These are phyloP conservation scores for Ooceraea biroi DNA, from an alignment of 1,140 invertebrate species.

Conservation along the genomic window DNA sequence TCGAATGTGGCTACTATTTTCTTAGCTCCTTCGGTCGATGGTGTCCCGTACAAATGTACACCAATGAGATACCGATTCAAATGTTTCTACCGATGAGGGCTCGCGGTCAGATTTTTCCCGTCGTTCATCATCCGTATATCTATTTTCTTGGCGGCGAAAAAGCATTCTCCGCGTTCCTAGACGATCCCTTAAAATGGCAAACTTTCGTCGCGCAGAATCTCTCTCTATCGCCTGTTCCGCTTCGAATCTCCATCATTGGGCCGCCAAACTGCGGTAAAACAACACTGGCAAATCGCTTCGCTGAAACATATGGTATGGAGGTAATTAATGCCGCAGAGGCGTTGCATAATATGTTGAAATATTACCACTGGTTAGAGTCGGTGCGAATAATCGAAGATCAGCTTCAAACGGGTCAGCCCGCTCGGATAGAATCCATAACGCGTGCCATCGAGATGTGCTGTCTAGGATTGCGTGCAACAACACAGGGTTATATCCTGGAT, in stretches of 20 bases:
- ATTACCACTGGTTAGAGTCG: constrained; percentile 85
- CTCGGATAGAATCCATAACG: constrained; percentile 79
- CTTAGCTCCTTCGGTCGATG: constrained; percentile 87
- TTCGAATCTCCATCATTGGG: constrained; percentile 92
- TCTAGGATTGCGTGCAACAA: constrained; percentile 82
- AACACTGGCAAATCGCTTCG: constrained; percentile 87
- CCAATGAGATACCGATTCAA: constrained; percentile 84
- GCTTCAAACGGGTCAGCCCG: constrained; percentile 81
- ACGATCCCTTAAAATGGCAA: constrained; percentile 86
- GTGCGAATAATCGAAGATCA: constrained; percentile 79
- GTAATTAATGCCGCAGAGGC: constrained; percentile 86
- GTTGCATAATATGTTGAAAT: constrained; percentile 84
- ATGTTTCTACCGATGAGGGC: constrained; percentile 84
- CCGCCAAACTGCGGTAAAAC: constrained; percentile 95
- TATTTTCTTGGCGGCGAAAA: constrained; percentile 87
- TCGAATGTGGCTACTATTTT: constrained; percentile 87
- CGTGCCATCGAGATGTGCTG: constrained; percentile 85
- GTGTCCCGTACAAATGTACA: constrained; percentile 87
- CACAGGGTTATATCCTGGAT: constrained; percentile 87
- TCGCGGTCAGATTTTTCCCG: constrained; percentile 84
- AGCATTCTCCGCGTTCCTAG: constrained; percentile 85
- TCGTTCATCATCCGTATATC: constrained; percentile 87
- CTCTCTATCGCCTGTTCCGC: constrained; percentile 85
- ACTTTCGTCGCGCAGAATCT: constrained; percentile 77
- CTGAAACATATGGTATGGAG: constrained; percentile 85